Evolutionary conservation across 2,888 invertebrate genomes (phyloP).

Genomic region (Nomada hirtipes): DNA sequence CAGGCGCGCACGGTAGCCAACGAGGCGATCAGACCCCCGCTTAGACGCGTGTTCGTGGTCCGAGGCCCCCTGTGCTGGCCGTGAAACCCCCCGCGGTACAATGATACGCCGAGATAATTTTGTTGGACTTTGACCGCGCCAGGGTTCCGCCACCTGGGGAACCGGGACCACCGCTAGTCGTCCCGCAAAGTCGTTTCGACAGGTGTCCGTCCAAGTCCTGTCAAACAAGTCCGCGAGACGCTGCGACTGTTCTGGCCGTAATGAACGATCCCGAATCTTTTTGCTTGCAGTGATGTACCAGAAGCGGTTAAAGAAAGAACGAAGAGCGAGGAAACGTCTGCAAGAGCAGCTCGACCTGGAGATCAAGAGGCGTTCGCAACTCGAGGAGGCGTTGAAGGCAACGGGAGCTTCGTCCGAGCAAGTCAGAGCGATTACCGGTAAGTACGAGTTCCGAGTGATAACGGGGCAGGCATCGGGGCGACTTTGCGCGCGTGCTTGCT

Average conservation of each 20-base stretch:
- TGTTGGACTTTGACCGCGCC: constrained; percentile 73
- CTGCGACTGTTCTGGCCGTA: not conserved
- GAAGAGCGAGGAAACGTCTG: constrained; percentile 91
- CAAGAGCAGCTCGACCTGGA: constrained; percentile 94
- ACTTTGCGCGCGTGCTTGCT: constrained; percentile 34
- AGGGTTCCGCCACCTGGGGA: constrained; percentile 78
- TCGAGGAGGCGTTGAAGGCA: constrained; percentile 92
- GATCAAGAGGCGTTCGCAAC: constrained; percentile 91
- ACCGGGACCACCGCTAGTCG: constrained; percentile 46
- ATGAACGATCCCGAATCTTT: constrained; percentile 1
- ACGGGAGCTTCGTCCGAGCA: constrained; percentile 91
- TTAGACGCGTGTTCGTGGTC: constrained; percentile 57
- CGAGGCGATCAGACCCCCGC: constrained; percentile 72
- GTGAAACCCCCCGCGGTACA: constrained; percentile 80
- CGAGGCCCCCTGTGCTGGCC: constrained; percentile 57
- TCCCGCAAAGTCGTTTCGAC: constrained; percentile 51
- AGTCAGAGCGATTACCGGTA: constrained; percentile 92
- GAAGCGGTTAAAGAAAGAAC: constrained; percentile 95
- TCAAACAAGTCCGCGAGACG: constrained; percentile 12
- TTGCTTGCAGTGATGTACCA: constrained; percentile 92
- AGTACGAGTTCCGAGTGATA: constrained; percentile 72
- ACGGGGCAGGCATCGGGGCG: constrained; percentile 9
- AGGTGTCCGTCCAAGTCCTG: constrained; percentile 44
- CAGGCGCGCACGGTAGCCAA: constrained; percentile 68
- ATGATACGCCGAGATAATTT: constrained; percentile 77